A percentile compares a stretch with the other conserved stretches of the same genome.
phyloP scores from a whole-genome alignment of 2,888 invertebrate genomes.

The Zootermopsis nevadensis region DNA sequence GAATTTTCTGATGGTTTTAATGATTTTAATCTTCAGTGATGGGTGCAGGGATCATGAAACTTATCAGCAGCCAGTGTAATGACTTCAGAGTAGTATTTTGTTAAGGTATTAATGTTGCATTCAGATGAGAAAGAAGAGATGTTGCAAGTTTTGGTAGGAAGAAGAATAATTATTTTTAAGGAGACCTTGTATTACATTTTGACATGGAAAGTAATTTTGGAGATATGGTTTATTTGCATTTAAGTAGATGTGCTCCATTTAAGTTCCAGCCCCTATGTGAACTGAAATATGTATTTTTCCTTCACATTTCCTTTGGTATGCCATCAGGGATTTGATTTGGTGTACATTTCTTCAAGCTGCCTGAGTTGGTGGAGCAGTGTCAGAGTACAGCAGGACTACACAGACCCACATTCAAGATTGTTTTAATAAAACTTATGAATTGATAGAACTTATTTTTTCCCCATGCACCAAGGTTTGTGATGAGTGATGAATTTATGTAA shows the following conservation, averaged over 20 bases:
- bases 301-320: neutral
- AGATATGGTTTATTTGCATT: neutral
- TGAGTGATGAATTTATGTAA: too few species aligned
- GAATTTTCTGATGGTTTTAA: neutral
- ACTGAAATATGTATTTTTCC: neutral
- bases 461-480: too few species aligned
- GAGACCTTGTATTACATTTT: too few species aligned
- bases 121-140: neutral
- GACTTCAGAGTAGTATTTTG: neutral
- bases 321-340: neutral
- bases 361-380: neutral
- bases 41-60: neutral
- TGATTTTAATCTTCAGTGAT: neutral
- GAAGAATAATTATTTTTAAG: too few species aligned
- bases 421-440: conserved; percentile 30
- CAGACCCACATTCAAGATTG: conserved; percentile 28
- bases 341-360: neutral
- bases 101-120: neutral
- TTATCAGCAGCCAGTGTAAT: neutral
- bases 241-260: neutral
- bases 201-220: neutral
- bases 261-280: neutral
- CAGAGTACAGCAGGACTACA: conserved; percentile 1
- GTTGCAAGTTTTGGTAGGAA: neutral
- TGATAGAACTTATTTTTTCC: neutral